Conservation (phyloP, 2,797 vertebrate species). For the Sebastes nivosus region DNA sequence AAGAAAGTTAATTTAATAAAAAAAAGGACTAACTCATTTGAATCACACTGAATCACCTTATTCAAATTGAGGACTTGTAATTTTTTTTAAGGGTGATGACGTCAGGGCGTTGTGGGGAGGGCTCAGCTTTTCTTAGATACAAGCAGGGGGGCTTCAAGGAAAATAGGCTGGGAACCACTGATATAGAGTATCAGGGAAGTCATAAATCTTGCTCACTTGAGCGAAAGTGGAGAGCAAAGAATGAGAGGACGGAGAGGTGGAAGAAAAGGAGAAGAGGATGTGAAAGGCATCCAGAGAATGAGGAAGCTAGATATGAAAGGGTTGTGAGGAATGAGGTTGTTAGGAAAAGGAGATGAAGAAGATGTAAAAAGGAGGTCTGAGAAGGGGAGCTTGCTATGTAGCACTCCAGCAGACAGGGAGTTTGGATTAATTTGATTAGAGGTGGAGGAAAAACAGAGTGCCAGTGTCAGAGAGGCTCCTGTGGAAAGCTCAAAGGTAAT, state of each 20-base stretch:
- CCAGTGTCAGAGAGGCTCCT: slow-evolving; percentile 57
- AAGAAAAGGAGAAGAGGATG: not conserved
- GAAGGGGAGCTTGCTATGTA: slow-evolving; percentile 14
- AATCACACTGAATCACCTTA: too few species aligned
- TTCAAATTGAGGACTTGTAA: too few species aligned
- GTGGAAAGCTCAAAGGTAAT: slow-evolving; percentile 69
- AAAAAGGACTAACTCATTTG: too few species aligned
- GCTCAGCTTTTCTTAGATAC: too few species aligned
- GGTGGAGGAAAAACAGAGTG: slow-evolving; percentile 58
- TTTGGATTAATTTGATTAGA: slow-evolving; percentile 72
- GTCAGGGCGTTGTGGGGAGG: rapidly evolving
- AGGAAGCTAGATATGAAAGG: slow-evolving; percentile 1
- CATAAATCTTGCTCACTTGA: slow-evolving; percentile 11
- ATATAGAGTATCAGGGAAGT: not conserved
- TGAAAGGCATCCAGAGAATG: not conserved
- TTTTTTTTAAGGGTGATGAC: too few species aligned
- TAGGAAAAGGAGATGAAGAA: slow-evolving; percentile 1
- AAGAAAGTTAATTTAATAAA: too few species aligned
- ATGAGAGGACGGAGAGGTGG: not conserved
- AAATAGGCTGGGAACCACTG: too few species aligned
- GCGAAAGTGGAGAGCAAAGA: slow-evolving; percentile 6
- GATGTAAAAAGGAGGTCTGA: slow-evolving; percentile 5
- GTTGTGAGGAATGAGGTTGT: not conserved
- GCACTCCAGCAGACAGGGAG: slow-evolving; percentile 46
- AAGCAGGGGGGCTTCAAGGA: too few species aligned